Percentiles rank a stretch among this genome's conserved stretches.
phyloP scores from a whole-genome alignment of 92 coral and sea anemone genomes.

The Hydrozoanthus gracilis region DNA sequence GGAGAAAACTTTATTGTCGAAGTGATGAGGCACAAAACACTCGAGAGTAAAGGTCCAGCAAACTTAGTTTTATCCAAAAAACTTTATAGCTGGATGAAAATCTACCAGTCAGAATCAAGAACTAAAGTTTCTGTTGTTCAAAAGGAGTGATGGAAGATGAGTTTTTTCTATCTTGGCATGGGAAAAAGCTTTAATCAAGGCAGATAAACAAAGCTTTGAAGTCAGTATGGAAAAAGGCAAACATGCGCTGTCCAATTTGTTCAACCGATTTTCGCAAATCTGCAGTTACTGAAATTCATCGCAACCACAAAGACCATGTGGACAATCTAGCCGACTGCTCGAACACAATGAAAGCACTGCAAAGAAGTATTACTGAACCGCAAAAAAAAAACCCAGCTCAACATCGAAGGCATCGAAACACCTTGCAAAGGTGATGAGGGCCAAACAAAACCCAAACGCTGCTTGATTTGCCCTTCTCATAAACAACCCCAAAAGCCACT shows the following conservation, averaged over 20 bases:
- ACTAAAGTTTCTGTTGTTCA: slow-evolving; percentile 10
- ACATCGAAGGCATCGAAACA: slow-evolving; percentile 33
- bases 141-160: too few relatives aligned
- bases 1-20: slow-evolving; percentile 41
- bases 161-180: slow-evolving; percentile 67
- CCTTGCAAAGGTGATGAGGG: slow-evolving; percentile 47
- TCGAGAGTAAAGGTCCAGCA: slow-evolving; percentile 66
- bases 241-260: slow-evolving; percentile 36
- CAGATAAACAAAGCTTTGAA: slow-evolving; percentile 53
- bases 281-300: slow-evolving; percentile 35
- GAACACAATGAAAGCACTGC: slow-evolving; percentile 40
- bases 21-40: slow-evolving; percentile 64
- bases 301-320: slow-evolving; percentile 27
- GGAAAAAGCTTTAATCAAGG: slow-evolving; percentile 45
- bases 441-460: too few relatives aligned
- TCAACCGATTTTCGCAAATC: slow-evolving; percentile 38
- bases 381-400: slow-evolving; percentile 1
- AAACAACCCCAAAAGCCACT: slow-evolving; percentile 14
- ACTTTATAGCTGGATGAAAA: slow-evolving; percentile 50
- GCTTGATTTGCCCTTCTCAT: not conserved
- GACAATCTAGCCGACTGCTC: slow-evolving; percentile 41
- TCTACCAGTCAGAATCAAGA: not conserved
- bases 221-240: slow-evolving; percentile 59
- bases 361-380: not conserved
- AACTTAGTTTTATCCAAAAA: slow-evolving; percentile 50